Evolutionary conservation across 2,113 vertebrate species (phyloP), one percentile per base, ranked within the genome.

Genomic region (Ploceus nigricollis): DNA sequence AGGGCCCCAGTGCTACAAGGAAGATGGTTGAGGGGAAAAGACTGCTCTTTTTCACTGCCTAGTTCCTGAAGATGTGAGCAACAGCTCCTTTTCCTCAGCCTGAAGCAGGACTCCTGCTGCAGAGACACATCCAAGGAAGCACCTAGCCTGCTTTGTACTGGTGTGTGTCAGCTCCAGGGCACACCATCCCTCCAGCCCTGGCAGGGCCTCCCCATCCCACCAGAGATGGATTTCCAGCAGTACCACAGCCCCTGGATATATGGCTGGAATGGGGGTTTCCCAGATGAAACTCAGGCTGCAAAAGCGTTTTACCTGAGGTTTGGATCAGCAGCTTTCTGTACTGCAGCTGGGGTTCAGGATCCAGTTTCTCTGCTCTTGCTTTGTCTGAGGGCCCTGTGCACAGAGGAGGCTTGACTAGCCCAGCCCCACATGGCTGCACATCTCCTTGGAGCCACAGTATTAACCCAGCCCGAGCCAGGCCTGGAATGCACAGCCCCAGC

Each of bases 351-450:
- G 16, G 2, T 6, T 33, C 50, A 24, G 45, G 22, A 69, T 15
- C 16, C 21, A 7, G 12, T 7, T 87, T 16, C 61, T 23, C 27
- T 17, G 19, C 18, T 6, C 23, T 35, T 11, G 24, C 77, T 72
- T 64, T 40, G 44, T 9, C 13, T 2, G 10, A 33, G 9, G 35
- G 12, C 50, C 44, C 70, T 11, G 23, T 7, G 10, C 44, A 57
- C 4, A 8, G 11, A 47, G 5, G 4, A 11, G 24, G 28, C 20
- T 58, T 1, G 0, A 7, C 16, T 1, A 47, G 14, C 39, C 69
- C 57, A 72, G 70, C 25, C 39, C 40, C 47, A 76, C 6, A 9
- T 1, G 9, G 39, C 56, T 66, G 51, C 25, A 63, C 35, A 10
- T 63, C 48, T 25, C 53, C 30, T 23, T 3, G 31, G 61, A 61